Conservation (phyloP, 2,113 vertebrate genomes). For the Amazona vittata region DNA sequence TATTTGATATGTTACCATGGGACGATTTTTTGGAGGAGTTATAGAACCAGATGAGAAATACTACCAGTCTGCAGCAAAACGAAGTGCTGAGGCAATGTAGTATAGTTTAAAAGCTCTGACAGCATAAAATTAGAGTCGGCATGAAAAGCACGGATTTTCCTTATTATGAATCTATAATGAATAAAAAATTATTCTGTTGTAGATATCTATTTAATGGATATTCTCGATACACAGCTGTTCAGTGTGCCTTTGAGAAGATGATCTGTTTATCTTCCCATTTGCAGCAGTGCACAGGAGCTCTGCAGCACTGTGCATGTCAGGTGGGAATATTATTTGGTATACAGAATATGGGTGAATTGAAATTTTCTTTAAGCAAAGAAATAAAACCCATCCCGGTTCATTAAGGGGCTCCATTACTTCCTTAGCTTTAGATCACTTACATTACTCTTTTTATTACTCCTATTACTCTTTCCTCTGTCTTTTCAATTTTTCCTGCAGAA, state of each 20-base stretch:
- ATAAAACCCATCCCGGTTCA: background rate
- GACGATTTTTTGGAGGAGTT: background rate
- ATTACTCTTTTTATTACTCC: background rate
- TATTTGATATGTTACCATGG: slow-evolving; percentile 4
- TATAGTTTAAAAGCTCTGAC: slow-evolving; percentile 18
- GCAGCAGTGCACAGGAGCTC: background rate
- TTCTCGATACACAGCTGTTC: background rate
- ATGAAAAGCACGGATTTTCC: background rate
- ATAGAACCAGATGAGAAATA: background rate
- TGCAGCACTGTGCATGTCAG: background rate
- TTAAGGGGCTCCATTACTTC: background rate
- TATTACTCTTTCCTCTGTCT: background rate
- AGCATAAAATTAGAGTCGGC: slow-evolving; percentile 11
- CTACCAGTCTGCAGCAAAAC: background rate
- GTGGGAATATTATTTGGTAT: background rate
- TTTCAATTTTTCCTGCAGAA: background rate
- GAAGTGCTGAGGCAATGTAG: background rate
- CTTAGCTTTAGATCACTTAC: background rate
- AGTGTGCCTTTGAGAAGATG: background rate
- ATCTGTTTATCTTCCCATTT: slow-evolving; percentile 14
- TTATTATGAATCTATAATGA: slow-evolving; percentile 42
- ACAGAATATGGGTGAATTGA: background rate
- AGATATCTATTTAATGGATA: slow-evolving; percentile 17
- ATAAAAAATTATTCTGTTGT: background rate
- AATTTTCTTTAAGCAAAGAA: background rate